phyloP scores from a whole-genome alignment of 2,888 invertebrate species.

The Luperina testacea region DNA sequence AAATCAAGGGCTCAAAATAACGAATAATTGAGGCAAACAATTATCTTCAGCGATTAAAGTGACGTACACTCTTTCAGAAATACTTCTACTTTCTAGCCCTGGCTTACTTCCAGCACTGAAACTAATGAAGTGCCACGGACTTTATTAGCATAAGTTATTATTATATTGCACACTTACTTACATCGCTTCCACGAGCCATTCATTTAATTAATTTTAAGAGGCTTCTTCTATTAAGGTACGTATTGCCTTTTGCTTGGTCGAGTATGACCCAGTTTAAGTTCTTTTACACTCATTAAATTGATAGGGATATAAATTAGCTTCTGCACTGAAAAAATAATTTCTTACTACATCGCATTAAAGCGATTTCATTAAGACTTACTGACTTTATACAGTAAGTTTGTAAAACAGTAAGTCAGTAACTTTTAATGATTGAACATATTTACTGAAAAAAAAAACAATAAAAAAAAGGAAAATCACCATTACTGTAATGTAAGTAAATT shows the following conservation, averaged over 20 bases:
- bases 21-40: constrained; percentile 21
- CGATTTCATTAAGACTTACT: too few species aligned
- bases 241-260: neutral
- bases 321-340: too few species aligned
- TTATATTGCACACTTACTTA: constrained; percentile 39
- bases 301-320: neutral
- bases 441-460: too few species aligned
- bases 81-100: constrained; percentile 58
- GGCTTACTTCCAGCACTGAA: constrained; percentile 65
- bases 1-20: neutral
- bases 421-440: too few species aligned
- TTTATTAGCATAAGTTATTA: constrained; percentile 68
- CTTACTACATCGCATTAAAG: too few species aligned
- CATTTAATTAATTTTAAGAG: constrained; percentile 31
- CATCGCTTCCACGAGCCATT: constrained; percentile 10
- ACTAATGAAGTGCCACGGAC: constrained; percentile 65
- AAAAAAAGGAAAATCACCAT: too few species aligned
- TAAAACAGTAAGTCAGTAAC: too few species aligned
- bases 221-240: neutral
- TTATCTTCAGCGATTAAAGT: constrained; percentile 58
- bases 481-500: too few species aligned
- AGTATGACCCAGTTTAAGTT: neutral
- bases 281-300: neutral
- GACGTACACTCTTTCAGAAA: constrained; percentile 49
- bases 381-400: too few species aligned